These are phyloP conservation scores for Drosophila falleni DNA, from an alignment of 2,888 invertebrate species.

Conservation along the genomic window DNA sequence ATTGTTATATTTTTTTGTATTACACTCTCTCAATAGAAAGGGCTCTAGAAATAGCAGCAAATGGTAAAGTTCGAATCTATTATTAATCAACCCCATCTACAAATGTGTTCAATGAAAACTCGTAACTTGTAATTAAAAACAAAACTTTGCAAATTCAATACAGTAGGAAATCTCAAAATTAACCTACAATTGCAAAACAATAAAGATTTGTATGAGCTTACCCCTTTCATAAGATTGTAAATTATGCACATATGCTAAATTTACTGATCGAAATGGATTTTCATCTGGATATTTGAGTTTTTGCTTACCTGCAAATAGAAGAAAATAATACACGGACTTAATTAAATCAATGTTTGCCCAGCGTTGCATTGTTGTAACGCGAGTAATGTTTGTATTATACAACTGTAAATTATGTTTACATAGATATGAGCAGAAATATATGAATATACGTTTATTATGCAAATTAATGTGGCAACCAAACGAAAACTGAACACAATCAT, in stretches of 20 bases:
- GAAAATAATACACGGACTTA: slow-evolving; percentile 32
- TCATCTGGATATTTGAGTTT: neutral
- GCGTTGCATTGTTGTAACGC: slow-evolving; percentile 20
- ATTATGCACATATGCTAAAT: neutral
- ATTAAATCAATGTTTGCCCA: slow-evolving; percentile 37
- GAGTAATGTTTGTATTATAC: slow-evolving; percentile 22
- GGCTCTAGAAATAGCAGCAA: neutral
- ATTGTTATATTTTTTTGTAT: slow-evolving; percentile 19
- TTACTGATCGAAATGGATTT: slow-evolving; percentile 1
- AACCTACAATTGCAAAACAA: neutral
- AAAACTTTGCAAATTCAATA: neutral
- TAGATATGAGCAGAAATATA: neutral
- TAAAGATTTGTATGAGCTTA: neutral
- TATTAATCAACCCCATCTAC: slow-evolving; percentile 4
- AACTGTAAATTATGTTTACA: slow-evolving; percentile 22
- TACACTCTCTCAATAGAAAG: neutral
- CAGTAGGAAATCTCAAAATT: neutral
- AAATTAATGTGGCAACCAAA: slow-evolving; percentile 53
- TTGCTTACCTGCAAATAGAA: slow-evolving; percentile 51
- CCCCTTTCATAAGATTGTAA: neutral
- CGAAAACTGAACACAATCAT: slow-evolving; percentile 17
- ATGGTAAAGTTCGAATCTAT: slow-evolving; percentile 22
- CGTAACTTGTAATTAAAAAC: slow-evolving; percentile 6
- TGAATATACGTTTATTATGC: slow-evolving; percentile 46
- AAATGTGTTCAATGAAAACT: neutral